phyloP scores from a whole-genome alignment of 2,888 invertebrate genomes.

The Acronicta leporina region DNA sequence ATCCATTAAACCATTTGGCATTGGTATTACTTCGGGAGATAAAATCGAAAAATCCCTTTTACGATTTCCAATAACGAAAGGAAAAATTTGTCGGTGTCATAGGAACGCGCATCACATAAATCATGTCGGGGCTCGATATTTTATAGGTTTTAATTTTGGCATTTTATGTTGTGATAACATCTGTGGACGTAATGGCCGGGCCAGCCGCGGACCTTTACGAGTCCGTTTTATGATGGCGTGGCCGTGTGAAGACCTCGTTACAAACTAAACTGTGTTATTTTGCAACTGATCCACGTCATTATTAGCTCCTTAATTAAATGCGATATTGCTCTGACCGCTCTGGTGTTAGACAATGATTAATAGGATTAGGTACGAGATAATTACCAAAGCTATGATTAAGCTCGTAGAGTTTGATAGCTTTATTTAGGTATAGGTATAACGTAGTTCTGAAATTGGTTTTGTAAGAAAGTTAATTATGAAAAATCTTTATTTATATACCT shows the following conservation, averaged over 20 bases:
- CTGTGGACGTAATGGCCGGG: conserved; percentile 75
- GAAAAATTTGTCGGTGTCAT: conserved; percentile 70
- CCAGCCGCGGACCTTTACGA: conserved; percentile 74
- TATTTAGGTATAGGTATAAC: no score
- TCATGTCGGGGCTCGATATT: conserved; percentile 78
- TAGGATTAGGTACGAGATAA: conserved; percentile 23
- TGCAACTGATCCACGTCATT: conserved; percentile 47
- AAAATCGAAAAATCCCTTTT: conserved; percentile 65
- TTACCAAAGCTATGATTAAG: conserved; percentile 17
- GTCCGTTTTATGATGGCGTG: conserved; percentile 66
- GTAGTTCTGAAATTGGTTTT: not conserved
- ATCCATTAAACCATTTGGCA: conserved; percentile 52
- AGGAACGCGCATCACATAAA: conserved; percentile 72
- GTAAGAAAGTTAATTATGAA: conserved; percentile 7
- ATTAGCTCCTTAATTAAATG: conserved; percentile 40
- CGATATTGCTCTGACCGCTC: conserved; percentile 12
- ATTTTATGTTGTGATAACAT: conserved; percentile 86
- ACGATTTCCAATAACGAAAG: conserved; percentile 70
- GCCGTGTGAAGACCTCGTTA: conserved; percentile 51
- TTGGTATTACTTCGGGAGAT: conserved; percentile 51
- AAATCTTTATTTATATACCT: conserved; percentile 12
- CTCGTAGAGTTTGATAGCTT: conserved; percentile 2
- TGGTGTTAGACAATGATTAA: conserved; percentile 26
- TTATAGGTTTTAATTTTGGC: conserved; percentile 83
- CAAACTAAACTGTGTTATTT: conserved; percentile 60